phyloP scores from a whole-genome alignment of 2,888 invertebrate species.

The Pachycephus smyrnensis region DNA sequence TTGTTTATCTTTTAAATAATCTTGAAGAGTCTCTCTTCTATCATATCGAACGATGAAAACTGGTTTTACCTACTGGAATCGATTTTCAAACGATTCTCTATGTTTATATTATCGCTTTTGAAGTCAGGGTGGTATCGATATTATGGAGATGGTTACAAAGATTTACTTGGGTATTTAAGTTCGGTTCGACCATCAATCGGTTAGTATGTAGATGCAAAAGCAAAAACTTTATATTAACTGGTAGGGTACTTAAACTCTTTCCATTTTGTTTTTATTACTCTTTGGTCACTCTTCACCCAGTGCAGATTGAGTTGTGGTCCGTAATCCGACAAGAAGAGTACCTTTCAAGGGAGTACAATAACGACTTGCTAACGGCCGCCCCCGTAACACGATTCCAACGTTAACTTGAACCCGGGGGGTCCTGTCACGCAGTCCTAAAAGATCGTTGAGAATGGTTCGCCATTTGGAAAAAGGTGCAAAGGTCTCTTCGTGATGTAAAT shows the following conservation, averaged over 20 bases:
- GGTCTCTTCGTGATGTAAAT: background rate
- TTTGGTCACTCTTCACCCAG: constrained; percentile 1
- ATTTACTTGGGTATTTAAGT: background rate
- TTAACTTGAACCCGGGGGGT: constrained; percentile 4
- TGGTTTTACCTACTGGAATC: background rate
- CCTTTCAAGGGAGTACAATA: constrained; percentile 6
- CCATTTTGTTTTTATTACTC: constrained; percentile 3
- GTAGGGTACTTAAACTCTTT: background rate
- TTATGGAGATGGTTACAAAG: background rate
- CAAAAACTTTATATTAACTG: background rate
- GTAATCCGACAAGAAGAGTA: constrained; percentile 14
- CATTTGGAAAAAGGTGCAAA: background rate
- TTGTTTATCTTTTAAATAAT: background rate
- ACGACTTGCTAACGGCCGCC: constrained; percentile 23
- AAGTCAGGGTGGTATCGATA: background rate
- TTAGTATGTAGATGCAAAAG: background rate
- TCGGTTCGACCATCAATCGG: background rate
- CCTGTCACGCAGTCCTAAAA: background rate
- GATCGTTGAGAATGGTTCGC: background rate
- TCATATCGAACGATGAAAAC: background rate
- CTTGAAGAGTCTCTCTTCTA: background rate
- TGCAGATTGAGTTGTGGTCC: constrained; percentile 25
- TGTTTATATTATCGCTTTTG: background rate
- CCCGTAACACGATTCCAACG: constrained; percentile 16
- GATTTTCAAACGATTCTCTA: background rate